Evolutionary conservation across 2,797 vertebrate genomes (phyloP).

Genomic region (Hozukius guyotensis): DNA sequence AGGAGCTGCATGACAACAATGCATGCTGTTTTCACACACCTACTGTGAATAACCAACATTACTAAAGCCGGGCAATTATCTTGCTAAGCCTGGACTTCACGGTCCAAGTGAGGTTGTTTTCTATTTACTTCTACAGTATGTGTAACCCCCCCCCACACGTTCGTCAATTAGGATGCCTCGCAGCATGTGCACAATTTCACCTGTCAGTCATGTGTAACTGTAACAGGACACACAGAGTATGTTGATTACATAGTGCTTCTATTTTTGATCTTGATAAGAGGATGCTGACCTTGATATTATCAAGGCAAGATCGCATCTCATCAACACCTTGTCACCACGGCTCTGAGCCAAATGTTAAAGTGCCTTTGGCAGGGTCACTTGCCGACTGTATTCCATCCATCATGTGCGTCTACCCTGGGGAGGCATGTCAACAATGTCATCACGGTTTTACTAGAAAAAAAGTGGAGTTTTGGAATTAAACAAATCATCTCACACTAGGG

Average conservation of each 20-base stretch:
- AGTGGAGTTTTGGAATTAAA: constrained; percentile 3
- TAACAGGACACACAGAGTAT: not conserved
- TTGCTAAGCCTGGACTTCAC: constrained; percentile 18
- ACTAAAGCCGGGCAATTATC: constrained; percentile 21
- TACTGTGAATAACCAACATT: constrained; percentile 26
- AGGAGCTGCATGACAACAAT: constrained; percentile 25
- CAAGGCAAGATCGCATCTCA: constrained; percentile 51
- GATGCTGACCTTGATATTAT: constrained; percentile 59
- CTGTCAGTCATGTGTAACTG: not conserved
- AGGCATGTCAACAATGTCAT: constrained; percentile 43
- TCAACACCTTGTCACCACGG: constrained; percentile 65
- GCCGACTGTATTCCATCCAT: constrained; percentile 52
- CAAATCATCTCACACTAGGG: not conserved
- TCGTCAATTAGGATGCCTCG: not conserved
- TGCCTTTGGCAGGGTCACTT: constrained; percentile 59
- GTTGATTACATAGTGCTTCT: not conserved
- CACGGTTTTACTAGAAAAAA: not conserved
- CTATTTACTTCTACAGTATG: not conserved
- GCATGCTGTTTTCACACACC: constrained; percentile 22
- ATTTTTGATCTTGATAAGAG: constrained; percentile 20
- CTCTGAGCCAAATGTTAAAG: constrained; percentile 52
- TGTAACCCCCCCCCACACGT: not conserved
- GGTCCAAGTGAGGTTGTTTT: not conserved
- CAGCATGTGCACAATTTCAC: not conserved
- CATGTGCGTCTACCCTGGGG: constrained; percentile 26